phyloP scores from a whole-genome alignment of 2,888 invertebrate genomes.

The Melanchra persicariae region DNA sequence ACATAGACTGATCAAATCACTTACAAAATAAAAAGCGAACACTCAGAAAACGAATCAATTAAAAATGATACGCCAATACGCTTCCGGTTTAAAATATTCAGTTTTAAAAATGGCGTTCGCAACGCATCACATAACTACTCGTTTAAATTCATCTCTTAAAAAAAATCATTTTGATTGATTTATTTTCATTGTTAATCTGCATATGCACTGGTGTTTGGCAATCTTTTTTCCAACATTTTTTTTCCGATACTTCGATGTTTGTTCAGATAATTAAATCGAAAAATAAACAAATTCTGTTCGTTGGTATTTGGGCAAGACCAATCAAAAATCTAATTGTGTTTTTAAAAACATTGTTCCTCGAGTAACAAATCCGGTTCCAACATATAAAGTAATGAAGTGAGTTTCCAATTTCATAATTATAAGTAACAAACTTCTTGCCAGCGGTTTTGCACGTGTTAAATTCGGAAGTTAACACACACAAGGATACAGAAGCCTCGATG shows the following conservation, averaged over 20 bases:
- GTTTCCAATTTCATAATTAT: neutral
- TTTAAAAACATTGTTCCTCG: no score
- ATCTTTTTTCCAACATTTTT: no score
- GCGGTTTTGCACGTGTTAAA: no score
- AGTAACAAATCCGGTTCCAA: no score
- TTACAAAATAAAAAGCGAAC: neutral
- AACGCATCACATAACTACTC: neutral
- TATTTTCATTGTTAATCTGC: slow-evolving; percentile 1
- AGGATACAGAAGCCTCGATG: no score
- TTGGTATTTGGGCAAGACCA: no score
- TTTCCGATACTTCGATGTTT: neutral
- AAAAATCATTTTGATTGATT: neutral
- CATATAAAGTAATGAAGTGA: neutral
- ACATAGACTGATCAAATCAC: neutral
- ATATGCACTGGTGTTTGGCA: no score
- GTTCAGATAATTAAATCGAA: neutral
- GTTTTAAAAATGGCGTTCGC: neutral
- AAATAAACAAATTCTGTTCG: no score
- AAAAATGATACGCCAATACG: neutral
- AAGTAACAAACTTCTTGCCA: no score
- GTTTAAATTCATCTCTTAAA: neutral
- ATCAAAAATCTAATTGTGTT: no score
- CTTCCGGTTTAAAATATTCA: neutral
- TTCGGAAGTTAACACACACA: no score
- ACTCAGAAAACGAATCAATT: neutral